phyloP scores from a whole-genome alignment of 2,113 vertebrate species.

The Amphiprion ocellaris region DNA sequence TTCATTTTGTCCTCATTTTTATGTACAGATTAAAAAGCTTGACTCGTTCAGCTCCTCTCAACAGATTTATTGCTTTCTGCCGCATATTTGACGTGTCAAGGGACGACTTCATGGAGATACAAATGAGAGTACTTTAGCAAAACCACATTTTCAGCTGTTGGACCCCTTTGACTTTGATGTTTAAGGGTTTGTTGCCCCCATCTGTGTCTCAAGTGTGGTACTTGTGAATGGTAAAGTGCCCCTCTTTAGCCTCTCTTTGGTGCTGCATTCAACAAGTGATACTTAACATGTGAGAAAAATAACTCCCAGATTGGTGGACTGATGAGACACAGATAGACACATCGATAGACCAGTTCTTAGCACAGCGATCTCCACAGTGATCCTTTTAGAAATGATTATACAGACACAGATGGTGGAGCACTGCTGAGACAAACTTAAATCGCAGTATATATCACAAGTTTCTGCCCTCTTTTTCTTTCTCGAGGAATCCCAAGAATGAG shows the following conservation, averaged over 20 bases:
- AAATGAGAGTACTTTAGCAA: slow-evolving; percentile 1
- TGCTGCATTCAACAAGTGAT: slow-evolving; percentile 26
- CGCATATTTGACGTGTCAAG: not conserved
- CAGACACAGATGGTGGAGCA: not conserved
- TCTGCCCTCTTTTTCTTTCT: slow-evolving; percentile 34
- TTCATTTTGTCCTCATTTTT: slow-evolving; percentile 9
- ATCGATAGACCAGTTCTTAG: not conserved
- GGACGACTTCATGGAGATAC: slow-evolving; percentile 3
- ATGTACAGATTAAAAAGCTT: not conserved
- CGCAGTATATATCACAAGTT: not conserved
- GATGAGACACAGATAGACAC: slow-evolving; percentile 4
- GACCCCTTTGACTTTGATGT: slow-evolving; percentile 11
- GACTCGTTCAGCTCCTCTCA: not conserved
- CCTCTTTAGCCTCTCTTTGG: slow-evolving; percentile 14
- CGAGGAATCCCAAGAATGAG: not conserved
- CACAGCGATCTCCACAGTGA: not conserved
- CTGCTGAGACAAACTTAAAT: not conserved
- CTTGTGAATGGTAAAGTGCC: slow-evolving; percentile 15
- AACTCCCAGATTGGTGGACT: not conserved
- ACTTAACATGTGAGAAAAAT: slow-evolving; percentile 19
- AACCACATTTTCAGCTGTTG: slow-evolving; percentile 17
- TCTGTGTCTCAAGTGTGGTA: slow-evolving; percentile 15
- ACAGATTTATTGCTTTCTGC: not conserved
- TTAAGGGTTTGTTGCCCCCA: slow-evolving; percentile 12
- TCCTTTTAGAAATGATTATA: not conserved